A percentile compares a stretch with the other conserved stretches of the same genome.
Evolutionary conservation across 2,113 vertebrate species (phyloP).

Genomic region (Lepus europaeus): DNA sequence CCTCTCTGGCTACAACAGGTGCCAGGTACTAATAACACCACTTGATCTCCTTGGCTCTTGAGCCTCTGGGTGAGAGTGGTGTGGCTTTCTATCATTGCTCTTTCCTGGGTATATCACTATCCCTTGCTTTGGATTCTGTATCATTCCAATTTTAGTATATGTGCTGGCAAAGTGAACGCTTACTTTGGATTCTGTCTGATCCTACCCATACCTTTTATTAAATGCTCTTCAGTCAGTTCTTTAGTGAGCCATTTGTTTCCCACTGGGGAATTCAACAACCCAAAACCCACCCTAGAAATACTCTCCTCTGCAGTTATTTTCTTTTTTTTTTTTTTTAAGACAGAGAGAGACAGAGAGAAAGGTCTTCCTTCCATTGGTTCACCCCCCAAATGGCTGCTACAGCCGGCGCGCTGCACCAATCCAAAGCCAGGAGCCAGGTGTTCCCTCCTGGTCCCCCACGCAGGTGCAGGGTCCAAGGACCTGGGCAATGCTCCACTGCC

Average conservation of each 20-base stretch:
- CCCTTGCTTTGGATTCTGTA: neutral
- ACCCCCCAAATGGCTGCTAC: too few species aligned
- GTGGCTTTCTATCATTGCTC: neutral
- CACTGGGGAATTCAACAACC: neutral
- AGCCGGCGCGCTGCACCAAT: too few species aligned
- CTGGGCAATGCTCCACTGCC: too few species aligned
- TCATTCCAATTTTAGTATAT: neutral
- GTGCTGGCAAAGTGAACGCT: too few species aligned
- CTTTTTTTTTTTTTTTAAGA: too few species aligned
- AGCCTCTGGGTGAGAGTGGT: neutral
- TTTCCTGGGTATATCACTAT: neutral
- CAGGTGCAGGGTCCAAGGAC: too few species aligned
- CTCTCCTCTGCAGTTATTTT: neutral
- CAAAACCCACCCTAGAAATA: neutral
- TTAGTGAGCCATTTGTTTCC: neutral
- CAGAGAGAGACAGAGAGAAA: too few species aligned
- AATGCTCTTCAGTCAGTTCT: neutral
- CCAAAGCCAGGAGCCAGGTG: too few species aligned
- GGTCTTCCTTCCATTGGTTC: too few species aligned
- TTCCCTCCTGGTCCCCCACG: too few species aligned
- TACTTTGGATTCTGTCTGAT: neutral
- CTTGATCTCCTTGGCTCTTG: neutral
- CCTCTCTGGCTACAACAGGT: neutral
- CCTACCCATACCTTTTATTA: neutral
- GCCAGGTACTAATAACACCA: neutral